Evolutionary conservation across 2,888 invertebrate genomes (phyloP), one percentile per base, ranked within the genome.

Genomic region (Tachina fera): DNA sequence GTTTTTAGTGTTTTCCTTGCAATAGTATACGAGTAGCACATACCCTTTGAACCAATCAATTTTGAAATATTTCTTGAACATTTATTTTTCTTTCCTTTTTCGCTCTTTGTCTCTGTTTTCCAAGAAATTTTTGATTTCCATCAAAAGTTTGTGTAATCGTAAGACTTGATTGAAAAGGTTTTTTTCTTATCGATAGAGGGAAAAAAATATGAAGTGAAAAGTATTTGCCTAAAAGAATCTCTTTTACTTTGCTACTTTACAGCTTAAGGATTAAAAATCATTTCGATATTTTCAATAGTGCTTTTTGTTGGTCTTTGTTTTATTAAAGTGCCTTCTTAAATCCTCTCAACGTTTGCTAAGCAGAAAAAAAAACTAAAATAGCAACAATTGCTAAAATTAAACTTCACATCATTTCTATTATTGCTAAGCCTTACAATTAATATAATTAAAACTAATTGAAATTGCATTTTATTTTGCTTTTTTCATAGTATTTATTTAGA

Each of bases 211-310:
- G 16, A 49, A 16, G 49, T 39, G 9, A 41, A 67, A 70, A 81
- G 41, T 70, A 82, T 61, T 82, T 82, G 78, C 70, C 51, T 79
- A 79, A 86, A 82, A 71, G 13, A 68, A 60, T 63, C 61, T 70
- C 70, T 78, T 51, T 70, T 86, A 47, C 61, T n/a, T 63, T 63
- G 65, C 60, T 71, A n/a, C 47, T 70, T 74, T 75, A 39, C 60
- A 45, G 83, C 78, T 83, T 82, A 79, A 65, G 75, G 75, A 79
- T 86, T 83, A 76, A 31, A 60, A 75, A 71, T 49, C 82, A 67
- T 79, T 71, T 65, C 76, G 1, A 16, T 16, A 31, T 63, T 82
- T 39, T n/a, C 10, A 1, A 22, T 14, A 39, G 22, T 3, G 14
- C 2, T 11, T 61, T 3, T n/a, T 1, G 31, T 14, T 6, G 9